Conservation (phyloP, 1,140 invertebrate species). For the Vanessa atalanta region DNA sequence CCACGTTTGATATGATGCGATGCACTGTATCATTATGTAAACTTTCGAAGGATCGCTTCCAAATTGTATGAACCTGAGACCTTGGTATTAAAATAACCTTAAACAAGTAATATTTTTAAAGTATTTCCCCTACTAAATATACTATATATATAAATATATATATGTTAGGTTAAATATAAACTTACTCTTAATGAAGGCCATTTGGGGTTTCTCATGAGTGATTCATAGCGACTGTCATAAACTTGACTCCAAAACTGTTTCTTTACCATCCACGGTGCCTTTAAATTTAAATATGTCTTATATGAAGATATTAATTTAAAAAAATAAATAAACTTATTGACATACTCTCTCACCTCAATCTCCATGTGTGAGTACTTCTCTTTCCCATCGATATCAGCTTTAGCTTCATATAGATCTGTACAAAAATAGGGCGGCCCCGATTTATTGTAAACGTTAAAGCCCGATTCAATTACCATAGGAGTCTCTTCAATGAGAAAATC, state of each 20-base stretch:
- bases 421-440: constrained; percentile 44
- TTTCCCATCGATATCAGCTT: constrained; percentile 59
- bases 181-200: constrained; percentile 68
- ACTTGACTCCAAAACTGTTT: constrained; percentile 62
- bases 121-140: background rate
- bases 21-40: constrained; percentile 56
- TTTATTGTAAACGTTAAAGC: constrained; percentile 27
- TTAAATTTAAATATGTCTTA: constrained; percentile 22
- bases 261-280: constrained; percentile 60
- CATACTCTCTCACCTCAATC: constrained; percentile 56
- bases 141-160: no score
- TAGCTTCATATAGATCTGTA: constrained; percentile 39
- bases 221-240: constrained; percentile 68
- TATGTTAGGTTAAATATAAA: no score
- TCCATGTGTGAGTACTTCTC: constrained; percentile 57
- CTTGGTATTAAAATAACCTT: constrained; percentile 66
- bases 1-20: constrained; percentile 83
- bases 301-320: background rate
- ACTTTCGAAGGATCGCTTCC: constrained; percentile 60
- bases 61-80: constrained; percentile 58
- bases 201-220: constrained; percentile 64
- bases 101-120: background rate
- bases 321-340: background rate
- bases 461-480: background rate
- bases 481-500: constrained; percentile 42